Evolutionary conservation across 2,113 vertebrate genomes (phyloP), one percentile per base, ranked within the genome.

Genomic region (Terrapene triunguis): DNA sequence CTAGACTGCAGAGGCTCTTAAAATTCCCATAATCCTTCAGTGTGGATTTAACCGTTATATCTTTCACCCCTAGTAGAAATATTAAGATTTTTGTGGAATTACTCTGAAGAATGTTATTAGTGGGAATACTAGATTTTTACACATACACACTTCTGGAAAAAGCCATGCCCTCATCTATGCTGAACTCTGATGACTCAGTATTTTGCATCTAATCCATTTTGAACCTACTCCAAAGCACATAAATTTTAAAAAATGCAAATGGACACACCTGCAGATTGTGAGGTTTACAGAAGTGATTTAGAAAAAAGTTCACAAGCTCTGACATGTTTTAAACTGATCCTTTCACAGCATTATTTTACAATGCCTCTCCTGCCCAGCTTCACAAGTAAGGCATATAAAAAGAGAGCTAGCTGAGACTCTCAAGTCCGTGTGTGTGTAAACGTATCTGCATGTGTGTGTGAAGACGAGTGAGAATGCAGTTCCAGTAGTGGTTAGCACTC

Each of bases 181-280:
- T 55, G 69, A 29, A 51, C 90, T 74, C 32, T 48, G 93, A 47
- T 79, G 51, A 94, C 83, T 3, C 48, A 80, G 44, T 88, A 19
- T 47, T 84, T 10, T 0, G 0, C 11, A 13, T 35, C 38, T 94
- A 95, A 96, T 86, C 62, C 94, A n/a, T 14, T 88, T 2, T 94
- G 88, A 92, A 95, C 69, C 50, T 22, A 87, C 21, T 87, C 74
- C 86, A 97, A 96, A 96, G 81, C 80, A 87, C 0, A 92, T 3
- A 74, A 38, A 95, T 16, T 4, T 0, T 93, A 90, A 92, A 95
- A 89, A 82, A 95, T 10, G 74, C 81, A 88, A 59, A 80, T 50
- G 48, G 82, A 90, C 93, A 95, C 92, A 87, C 92, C 92, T 92
- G 32, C 78, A 50, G 50, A 89, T 1, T 6, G 4, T 14, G 76